A percentile compares a stretch with the other conserved stretches of the same genome.
Evolutionary conservation across 2,797 vertebrate genomes (phyloP).

Genomic region (Pipistrellus kuhlii): DNA sequence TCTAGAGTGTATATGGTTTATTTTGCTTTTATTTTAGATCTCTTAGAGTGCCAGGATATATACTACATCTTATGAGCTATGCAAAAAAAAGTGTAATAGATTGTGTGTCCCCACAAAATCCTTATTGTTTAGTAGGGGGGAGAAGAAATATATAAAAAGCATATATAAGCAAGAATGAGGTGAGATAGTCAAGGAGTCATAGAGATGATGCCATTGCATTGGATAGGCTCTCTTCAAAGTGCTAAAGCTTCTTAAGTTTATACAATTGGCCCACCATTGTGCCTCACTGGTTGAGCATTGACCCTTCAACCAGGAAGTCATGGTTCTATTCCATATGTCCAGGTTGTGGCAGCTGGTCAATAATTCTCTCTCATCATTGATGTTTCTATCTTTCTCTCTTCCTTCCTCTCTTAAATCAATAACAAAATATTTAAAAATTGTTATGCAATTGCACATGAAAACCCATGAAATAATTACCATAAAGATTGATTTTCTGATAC

Average conservation of each 20-base stretch:
- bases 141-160: not conserved
- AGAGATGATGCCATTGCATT: not conserved
- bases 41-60: not conserved
- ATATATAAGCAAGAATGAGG: not conserved
- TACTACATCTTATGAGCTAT: not conserved
- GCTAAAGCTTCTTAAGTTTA: not conserved
- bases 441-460: not conserved
- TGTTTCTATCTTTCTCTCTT: too few species aligned
- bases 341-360: too few species aligned
- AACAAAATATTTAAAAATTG: not conserved
- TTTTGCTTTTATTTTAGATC: not conserved
- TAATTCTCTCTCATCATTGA: too few species aligned
- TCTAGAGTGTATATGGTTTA: not conserved
- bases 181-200: not conserved
- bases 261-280: not conserved
- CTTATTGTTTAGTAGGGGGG: not conserved
- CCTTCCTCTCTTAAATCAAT: too few species aligned
- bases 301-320: too few species aligned
- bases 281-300: too few species aligned
- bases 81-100: not conserved
- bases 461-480: not conserved
- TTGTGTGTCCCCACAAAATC: not conserved
- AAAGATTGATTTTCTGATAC: not conserved
- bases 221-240: not conserved
- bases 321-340: too few species aligned